Base-by-base conservation (phyloP, 2,113 vertebrate species). In the Aspidoscelis tigris region DNA sequence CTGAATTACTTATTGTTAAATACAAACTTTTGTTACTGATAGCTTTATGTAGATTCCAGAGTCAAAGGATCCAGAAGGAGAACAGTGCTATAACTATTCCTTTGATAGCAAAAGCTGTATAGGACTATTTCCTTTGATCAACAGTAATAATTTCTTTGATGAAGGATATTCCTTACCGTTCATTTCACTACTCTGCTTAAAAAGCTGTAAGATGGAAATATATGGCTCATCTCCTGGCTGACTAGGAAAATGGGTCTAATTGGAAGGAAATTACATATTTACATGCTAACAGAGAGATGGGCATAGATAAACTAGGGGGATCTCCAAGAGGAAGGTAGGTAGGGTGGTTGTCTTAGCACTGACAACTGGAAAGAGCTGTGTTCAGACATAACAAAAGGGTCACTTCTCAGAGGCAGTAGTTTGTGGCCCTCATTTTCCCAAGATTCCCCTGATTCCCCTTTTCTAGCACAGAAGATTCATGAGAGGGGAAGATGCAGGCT, bases 31-130 rank as follows among this genome's bases (percentile, higher is more conserved):
- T 50, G 43, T 5, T 43, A 7, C 3, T 50, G 58, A 70, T 50
- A 68, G 22, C 41, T 87, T 84, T 83, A 80, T 53, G 75, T 86
- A 9, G 0, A 41, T 66, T 68, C 47, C n/a, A 41, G 11, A 87
- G 69, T 70, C 74, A n/a, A 44, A 22, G 18, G 43, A 61, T 20
- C 44, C 53, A 82, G 24, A 84, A 10, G 43, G 39, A 21, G 18
- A 33, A 44, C 72, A n/a, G 7, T 41, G 58, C 65, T 50, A 75
- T 3, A 5, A 75, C 21, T n/a, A 44, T 53, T 47, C 41, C 66
- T 39, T 39, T 7, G 39, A 65, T 78, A 14, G 39, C 24, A 76
- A 76, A 55, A n/a, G 10, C 24, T 20, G 16, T 47, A 21, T 39
- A 53, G 66, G 39, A 76, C 26, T 55, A 70, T 71, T 44, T 50